Base-by-base conservation (phyloP, 2,113 vertebrate genomes). In the Cyanistes caeruleus region DNA sequence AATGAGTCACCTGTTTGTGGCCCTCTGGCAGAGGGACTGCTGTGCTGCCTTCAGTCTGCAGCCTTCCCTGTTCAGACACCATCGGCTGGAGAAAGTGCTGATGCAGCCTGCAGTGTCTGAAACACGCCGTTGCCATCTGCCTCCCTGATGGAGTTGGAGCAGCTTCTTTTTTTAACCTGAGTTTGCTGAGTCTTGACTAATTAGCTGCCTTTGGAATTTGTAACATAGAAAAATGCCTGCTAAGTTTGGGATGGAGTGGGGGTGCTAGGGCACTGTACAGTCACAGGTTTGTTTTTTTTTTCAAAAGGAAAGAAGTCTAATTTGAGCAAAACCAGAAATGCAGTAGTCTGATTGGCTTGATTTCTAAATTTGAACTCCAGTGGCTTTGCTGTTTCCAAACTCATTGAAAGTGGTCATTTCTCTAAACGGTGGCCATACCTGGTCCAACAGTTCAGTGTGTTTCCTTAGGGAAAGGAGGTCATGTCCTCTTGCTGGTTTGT, bases 101-200 rank as follows among this genome's bases (percentile, higher is more conserved):
- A 97, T 96, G 96, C 93, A 97, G 96, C 90, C 93, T 70, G 90
- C 88, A 77, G 93, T 27, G 92, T 89, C 90, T 96, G 86, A 93
- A 96, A 72, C 25, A 31, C 30, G 76, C 88, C 60, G 62, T 44
- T 95, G 92, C 96, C 96, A 97, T 97, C 96, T 96, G 96, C 95
- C 90, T 96, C 95, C 93, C 73, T 96, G 95, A 94, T 39, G 35
- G 93, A 93, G 96, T 35, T 81, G 92, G 70, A 96, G 86, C 88
- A 0, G 86, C 62, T 96, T 80, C 96, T 96, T 95, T 97, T 97
- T 96, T 97, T 97, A 97, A 92, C 95, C 73, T 18, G 65, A 89
- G 95, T 94, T 95, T 96, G 94, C 96, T 96, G 95, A 97, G 95
- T 96, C 95, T 94, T 97, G 86, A 82, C 88, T 97, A 97, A 96